A percentile compares a stretch with the other conserved stretches of the same genome.
These are phyloP conservation scores for Proales similis DNA, from an alignment of 1,140 invertebrate species.

Conservation along the genomic window DNA sequence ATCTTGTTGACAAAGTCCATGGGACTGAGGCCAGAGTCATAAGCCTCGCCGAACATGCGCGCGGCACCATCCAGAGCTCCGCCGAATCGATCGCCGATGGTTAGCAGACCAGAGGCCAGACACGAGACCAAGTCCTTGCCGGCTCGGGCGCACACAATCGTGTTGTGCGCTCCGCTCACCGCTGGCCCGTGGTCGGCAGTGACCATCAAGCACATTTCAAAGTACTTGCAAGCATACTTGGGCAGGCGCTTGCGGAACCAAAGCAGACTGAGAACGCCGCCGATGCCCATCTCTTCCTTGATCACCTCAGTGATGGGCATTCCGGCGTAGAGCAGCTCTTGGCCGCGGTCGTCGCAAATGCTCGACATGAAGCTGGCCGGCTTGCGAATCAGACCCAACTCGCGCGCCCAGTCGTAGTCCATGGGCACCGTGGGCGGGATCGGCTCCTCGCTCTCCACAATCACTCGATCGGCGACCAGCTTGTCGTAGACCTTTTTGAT, in stretches of 20 bases:
- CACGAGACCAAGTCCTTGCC: slow-evolving; percentile 98
- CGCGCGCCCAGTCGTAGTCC: slow-evolving; percentile 97
- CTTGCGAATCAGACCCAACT: slow-evolving; percentile 93
- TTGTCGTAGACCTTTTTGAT: slow-evolving; percentile 57
- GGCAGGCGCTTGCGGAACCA: slow-evolving; percentile 94
- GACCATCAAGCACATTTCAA: slow-evolving; percentile 98
- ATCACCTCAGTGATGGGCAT: slow-evolving; percentile 91
- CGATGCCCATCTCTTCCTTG: slow-evolving; percentile 76
- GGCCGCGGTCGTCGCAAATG: slow-evolving; percentile 96
- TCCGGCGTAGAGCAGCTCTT: slow-evolving; percentile 93
- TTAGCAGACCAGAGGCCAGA: slow-evolving; percentile 85
- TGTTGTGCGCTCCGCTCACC: slow-evolving; percentile 97
- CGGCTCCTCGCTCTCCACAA: slow-evolving; percentile 78
- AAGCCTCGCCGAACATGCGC: slow-evolving; percentile 87
- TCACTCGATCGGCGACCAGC: slow-evolving; percentile 61
- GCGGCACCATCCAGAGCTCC: slow-evolving; percentile 94
- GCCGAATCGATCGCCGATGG: slow-evolving; percentile 96
- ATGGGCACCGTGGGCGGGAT: slow-evolving; percentile 97
- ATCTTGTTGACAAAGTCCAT: slow-evolving; percentile 98
- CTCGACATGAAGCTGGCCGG: slow-evolving; percentile 98
- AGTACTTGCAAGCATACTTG: slow-evolving; percentile 86
- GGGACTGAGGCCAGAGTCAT: slow-evolving; percentile 82
- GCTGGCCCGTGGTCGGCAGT: slow-evolving; percentile 98
- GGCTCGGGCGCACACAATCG: slow-evolving; percentile 94
- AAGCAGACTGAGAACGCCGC: slow-evolving; percentile 87